These are phyloP conservation scores for Microcebus ravelobensis DNA, from an alignment of 2,113 vertebrate species.

Conservation along the genomic window DNA sequence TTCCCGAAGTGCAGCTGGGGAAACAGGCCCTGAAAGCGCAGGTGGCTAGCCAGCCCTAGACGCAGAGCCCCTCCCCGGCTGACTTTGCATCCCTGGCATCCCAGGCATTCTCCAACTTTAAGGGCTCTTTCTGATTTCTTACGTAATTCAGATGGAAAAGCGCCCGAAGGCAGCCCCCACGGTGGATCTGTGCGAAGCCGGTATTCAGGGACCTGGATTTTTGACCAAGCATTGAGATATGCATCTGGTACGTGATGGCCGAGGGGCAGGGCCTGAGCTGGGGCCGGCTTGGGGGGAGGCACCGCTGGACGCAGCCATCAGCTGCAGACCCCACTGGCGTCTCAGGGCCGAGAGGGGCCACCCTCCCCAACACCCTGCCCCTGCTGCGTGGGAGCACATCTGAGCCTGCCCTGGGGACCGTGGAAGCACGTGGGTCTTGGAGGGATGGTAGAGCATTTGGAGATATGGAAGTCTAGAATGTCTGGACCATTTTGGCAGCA, in stretches of 20 bases:
- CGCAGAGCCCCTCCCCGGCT: not conserved
- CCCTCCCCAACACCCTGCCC: fast-evolving
- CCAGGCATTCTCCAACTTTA: conserved; percentile 74
- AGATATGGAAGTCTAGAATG: not conserved
- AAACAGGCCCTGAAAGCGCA: not conserved
- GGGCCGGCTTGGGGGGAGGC: conserved; percentile 40
- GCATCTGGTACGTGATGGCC: conserved; percentile 79
- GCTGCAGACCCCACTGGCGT: not conserved
- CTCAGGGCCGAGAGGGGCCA: not conserved
- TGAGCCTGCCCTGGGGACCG: not conserved
- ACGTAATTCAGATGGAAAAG: conserved; percentile 84
- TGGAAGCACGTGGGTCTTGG: no score
- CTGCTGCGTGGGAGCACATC: not conserved
- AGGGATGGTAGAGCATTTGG: not conserved
- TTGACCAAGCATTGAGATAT: conserved; percentile 83
- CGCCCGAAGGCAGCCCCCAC: conserved; percentile 75
- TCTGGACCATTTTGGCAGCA: not conserved
- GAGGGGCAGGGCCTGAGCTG: conserved; percentile 68
- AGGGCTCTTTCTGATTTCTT: conserved; percentile 82
- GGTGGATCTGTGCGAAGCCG: conserved; percentile 78
- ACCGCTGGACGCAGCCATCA: not conserved
- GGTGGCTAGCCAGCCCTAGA: not conserved
- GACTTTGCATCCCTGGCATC: not conserved
- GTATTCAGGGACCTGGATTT: conserved; percentile 84
- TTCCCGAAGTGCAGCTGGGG: not conserved